Evolutionary conservation across 2,888 invertebrate species (phyloP), one percentile per base, ranked within the genome.

Genomic region (Acrobasis consociella): DNA sequence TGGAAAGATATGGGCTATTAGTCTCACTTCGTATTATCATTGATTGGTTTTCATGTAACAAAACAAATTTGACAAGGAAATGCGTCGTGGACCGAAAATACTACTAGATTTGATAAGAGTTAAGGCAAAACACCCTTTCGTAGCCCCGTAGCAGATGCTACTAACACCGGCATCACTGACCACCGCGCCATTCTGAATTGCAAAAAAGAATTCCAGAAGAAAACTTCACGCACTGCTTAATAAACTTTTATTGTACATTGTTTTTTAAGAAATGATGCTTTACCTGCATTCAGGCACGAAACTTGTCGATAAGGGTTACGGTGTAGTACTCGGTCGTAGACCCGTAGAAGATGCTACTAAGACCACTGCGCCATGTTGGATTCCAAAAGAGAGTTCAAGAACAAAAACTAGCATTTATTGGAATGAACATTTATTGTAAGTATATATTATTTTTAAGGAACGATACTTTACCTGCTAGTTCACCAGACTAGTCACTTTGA

Each of bases 291-390:
- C n/a, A n/a, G n/a, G n/a, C n/a, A n/a, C n/a, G n/a, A n/a, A n/a
- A n/a, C n/a, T n/a, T n/a, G n/a, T n/a, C n/a, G 56, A 56, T 13
- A 56, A 56, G 56, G 56, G 56, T 56, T 56, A 56, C 56, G 56
- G 42, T 46, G 56, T 56, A 56, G 56, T 46, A 56, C 42, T 46
- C 46, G 56, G 5, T 42, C 56, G 56, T 56, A 56, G 56, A 16
- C 11, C 22, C 22, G 42, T 56, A 56, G 56, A 46, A 56, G 56
- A 56, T 56, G 56, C 42, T 56, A 56, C 56, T 9, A 38, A 56
- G 42, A 56, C 56, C 46, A 22, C 46, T 1, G 15, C 38, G 11
- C 1, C 50, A 52, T 52, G 31, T 52, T 31, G 52, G 5, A 52
- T 52, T 52, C n/a, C 7, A 46, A 46, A 46, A 13, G 11, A 46